Evolutionary conservation across 1,140 invertebrate genomes (phyloP).

Genomic region (Orius laevigatus): DNA sequence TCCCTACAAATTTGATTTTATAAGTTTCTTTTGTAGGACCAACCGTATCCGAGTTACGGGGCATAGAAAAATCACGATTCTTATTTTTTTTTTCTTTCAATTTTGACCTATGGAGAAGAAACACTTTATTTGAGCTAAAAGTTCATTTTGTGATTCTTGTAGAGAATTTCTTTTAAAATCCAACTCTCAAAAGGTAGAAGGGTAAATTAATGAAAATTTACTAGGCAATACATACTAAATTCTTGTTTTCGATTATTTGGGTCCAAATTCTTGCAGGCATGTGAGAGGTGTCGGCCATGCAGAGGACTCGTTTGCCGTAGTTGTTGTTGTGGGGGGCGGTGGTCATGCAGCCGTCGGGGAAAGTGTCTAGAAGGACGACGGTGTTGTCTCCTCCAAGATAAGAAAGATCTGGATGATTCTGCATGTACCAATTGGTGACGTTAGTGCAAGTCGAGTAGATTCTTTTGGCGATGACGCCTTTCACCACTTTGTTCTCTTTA

Average conservation of each 20-base stretch:
- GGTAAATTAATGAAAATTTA: slow-evolving; percentile 2
- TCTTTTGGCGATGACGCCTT: slow-evolving; percentile 19
- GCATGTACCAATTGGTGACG: slow-evolving; percentile 23
- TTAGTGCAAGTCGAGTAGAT: slow-evolving; percentile 22
- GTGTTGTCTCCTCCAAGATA: slow-evolving; percentile 21
- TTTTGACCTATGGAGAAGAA: no score
- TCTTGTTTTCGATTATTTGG: slow-evolving; percentile 19
- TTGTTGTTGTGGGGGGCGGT: slow-evolving; percentile 23
- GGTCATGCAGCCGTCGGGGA: slow-evolving; percentile 24
- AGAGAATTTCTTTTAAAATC: no score
- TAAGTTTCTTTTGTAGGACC: no score
- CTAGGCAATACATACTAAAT: slow-evolving; percentile 6
- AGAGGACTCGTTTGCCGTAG: slow-evolving; percentile 22
- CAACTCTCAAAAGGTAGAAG: no score
- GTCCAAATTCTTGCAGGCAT: slow-evolving; percentile 23
- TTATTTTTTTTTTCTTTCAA: no score
- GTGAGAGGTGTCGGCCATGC: slow-evolving; percentile 23
- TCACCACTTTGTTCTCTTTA: slow-evolving; percentile 12
- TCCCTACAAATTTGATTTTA: no score
- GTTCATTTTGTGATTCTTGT: no score
- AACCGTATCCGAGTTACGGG: no score
- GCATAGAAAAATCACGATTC: no score
- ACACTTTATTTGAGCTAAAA: no score
- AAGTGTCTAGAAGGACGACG: slow-evolving; percentile 24
- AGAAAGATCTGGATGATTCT: slow-evolving; percentile 21